A percentile compares a stretch with the other conserved stretches of the same genome.
phyloP scores from a whole-genome alignment of 2,888 invertebrate genomes.

The Pheosia gnoma region DNA sequence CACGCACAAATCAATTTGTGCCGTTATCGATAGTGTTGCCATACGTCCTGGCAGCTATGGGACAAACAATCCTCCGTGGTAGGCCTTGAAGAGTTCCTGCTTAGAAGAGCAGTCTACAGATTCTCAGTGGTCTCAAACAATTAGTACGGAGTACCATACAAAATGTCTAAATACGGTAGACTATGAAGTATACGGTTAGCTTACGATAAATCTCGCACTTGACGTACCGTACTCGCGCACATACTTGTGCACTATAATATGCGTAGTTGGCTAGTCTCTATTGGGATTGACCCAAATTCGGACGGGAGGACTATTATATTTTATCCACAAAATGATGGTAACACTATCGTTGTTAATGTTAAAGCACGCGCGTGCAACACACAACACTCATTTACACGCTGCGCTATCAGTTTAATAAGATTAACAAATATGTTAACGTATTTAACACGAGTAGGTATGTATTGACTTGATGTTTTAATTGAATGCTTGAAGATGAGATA shows the following conservation, averaged over 20 bases:
- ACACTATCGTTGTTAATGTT: constrained; percentile 36
- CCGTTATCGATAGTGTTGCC: constrained; percentile 37
- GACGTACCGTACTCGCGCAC: too few species aligned
- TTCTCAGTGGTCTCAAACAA: too few species aligned
- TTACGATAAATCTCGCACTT: too few species aligned
- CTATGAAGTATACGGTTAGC: too few species aligned
- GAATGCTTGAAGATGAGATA: neutral
- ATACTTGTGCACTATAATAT: too few species aligned
- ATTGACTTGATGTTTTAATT: neutral
- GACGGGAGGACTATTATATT: neutral
- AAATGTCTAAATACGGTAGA: too few species aligned
- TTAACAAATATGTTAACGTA: neutral
- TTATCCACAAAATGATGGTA: neutral
- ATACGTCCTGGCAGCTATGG: neutral
- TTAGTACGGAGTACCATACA: too few species aligned
- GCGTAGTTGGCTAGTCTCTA: too few species aligned
- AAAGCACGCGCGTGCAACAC: constrained; percentile 45
- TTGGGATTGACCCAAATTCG: too few species aligned
- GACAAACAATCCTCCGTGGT: neutral
- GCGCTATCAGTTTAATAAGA: neutral
- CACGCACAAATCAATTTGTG: constrained; percentile 74
- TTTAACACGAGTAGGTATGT: neutral
- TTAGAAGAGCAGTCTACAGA: too few species aligned
- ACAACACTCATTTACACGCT: constrained; percentile 4
- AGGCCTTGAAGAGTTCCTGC: too few species aligned